phyloP scores from a whole-genome alignment of 2,797 vertebrate genomes.

The Sebastes kiyomatsui region DNA sequence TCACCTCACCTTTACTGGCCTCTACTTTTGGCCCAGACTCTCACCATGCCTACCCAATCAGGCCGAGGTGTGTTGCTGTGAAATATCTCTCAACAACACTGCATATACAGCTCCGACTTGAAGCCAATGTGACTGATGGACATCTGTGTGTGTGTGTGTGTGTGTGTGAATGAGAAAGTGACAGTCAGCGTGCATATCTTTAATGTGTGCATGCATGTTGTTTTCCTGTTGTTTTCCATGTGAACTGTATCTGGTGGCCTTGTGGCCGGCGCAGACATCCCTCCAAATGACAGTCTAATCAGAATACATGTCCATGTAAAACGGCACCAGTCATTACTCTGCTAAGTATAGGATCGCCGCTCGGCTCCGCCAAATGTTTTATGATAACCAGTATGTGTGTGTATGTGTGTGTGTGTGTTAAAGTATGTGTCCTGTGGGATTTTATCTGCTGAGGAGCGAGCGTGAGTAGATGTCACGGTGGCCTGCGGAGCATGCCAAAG shows the following conservation, averaged over 20 bases:
- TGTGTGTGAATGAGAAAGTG: conserved; percentile 11
- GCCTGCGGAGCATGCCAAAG: not conserved
- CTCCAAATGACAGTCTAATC: conserved; percentile 82
- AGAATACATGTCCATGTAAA: conserved; percentile 78
- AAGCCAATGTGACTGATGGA: conserved; percentile 17
- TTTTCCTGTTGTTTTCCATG: conserved; percentile 67
- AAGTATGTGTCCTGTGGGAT: conserved; percentile 70
- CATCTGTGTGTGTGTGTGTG: conserved; percentile 19
- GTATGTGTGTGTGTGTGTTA: conserved; percentile 75
- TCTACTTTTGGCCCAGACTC: not conserved
- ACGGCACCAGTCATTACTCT: conserved; percentile 78
- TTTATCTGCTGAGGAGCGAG: conserved; percentile 49
- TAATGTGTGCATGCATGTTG: conserved; percentile 10
- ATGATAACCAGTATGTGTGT: conserved; percentile 65
- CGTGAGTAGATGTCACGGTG: conserved; percentile 20
- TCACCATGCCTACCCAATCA: conserved; percentile 2
- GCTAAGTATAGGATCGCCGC: conserved; percentile 78
- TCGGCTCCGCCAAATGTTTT: conserved; percentile 58
- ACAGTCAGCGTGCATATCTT: not conserved
- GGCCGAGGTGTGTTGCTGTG: conserved; percentile 12
- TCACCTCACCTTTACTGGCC: conserved; percentile 30
- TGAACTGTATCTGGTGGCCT: conserved; percentile 65
- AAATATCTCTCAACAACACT: conserved; percentile 40
- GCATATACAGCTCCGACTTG: not conserved
- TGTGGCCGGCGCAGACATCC: conserved; percentile 68